Base-by-base conservation (phyloP, 1,140 invertebrate genomes). In the Drosophila mauritiana region DNA sequence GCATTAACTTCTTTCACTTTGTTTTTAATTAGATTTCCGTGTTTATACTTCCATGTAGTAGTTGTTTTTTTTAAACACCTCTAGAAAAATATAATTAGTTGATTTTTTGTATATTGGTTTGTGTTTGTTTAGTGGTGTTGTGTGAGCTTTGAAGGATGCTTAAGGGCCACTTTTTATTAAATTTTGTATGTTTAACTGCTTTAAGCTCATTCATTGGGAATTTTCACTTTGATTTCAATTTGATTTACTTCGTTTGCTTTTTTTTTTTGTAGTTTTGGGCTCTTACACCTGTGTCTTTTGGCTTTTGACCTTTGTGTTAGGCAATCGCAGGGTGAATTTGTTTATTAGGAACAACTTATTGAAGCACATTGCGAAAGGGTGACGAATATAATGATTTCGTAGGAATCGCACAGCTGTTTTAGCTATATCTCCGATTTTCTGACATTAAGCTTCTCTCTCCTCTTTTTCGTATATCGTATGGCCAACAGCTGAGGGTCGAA, bases 11-110 rank as follows among this genome's bases (percentile, higher is more conserved):
- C 69, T 43, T 43, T 64, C 52, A 49, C 57, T 43, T 63, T 73
- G 45, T 69, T 65, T 63, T 56, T 31, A 39, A 27, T 55, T 55
- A 17, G 8, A 39, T 55, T 56, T 39, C 2, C 31, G 31, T 8
- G 10, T 36, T 25, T 65, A 3, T 25, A 15, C 46, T 69, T 73
- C 12, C 54, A 40, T 1, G 37, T 11, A 54, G 37, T 62, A 34
- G 36, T 17, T 55, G 57, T 55, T 10, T 52, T 69, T 52, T 40
- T 76, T 82, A 85, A 86, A 88, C 77, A 73, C 58, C 62, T 62
- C 80, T 86, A 88, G 64, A 86, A 86, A 86, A 86, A 85, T 85
- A 80, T 80, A 82, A 39, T 37, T 42, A 37, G 40, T 67, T 56
- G 27, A 20, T 4, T 37, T 58, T 17, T 39, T 51, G 20, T 12